These are phyloP conservation scores for Lasioglossum leucozonium DNA, from an alignment of 2,888 invertebrate species.

Conservation along the genomic window DNA sequence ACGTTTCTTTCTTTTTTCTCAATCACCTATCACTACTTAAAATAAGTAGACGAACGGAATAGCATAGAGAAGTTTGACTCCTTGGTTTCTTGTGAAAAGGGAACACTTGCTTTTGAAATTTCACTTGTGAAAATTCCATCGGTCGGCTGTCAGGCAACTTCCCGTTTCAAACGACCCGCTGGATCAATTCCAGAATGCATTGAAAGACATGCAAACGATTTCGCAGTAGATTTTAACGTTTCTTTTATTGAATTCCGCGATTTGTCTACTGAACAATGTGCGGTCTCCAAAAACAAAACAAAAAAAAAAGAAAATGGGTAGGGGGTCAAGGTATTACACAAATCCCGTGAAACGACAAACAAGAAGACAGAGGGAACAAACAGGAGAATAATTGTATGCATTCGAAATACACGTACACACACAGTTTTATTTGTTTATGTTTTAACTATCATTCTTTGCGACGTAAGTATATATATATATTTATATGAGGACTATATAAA, in stretches of 20 bases:
- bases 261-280: conserved; percentile 40
- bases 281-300: conserved; percentile 40
- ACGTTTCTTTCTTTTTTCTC: neutral
- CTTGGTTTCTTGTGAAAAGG: neutral
- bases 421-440: conserved; percentile 28
- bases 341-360: neutral
- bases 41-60: neutral
- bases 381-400: conserved; percentile 27
- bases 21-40: neutral
- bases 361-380: conserved; percentile 24
- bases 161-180: conserved; percentile 46
- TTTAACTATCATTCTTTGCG: conserved; percentile 54
- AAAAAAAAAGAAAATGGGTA: conserved; percentile 6
- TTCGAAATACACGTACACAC: conserved; percentile 6
- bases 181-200: conserved; percentile 29
- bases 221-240: neutral
- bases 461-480: conserved; percentile 74
- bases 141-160: conserved; percentile 72
- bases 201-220: conserved; percentile 23
- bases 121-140: conserved; percentile 34
- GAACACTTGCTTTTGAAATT: conserved; percentile 14
- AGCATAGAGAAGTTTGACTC: conserved; percentile 6
- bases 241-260: conserved; percentile 27
- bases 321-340: neutral
- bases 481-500: conserved; percentile 54